These are phyloP conservation scores for Callipepla squamata DNA, from an alignment of 2,113 vertebrate species.

Conservation along the genomic window DNA sequence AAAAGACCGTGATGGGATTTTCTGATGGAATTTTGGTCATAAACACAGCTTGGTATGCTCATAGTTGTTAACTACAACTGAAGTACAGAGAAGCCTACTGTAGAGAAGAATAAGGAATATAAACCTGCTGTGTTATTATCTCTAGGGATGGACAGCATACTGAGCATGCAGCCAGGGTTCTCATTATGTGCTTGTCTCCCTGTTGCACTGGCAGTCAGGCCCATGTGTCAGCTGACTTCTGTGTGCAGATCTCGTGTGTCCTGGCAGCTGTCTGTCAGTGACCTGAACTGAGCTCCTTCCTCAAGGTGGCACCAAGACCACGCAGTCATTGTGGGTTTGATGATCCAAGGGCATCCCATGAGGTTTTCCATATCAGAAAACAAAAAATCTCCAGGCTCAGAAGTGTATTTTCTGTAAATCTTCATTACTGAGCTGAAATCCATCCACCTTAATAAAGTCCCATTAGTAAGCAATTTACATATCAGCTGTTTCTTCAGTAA, in stretches of 20 bases:
- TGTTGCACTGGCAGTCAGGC: background rate
- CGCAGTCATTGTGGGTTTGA: background rate
- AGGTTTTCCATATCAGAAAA: background rate
- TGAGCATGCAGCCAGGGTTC: fast-evolving
- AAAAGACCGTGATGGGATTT: background rate
- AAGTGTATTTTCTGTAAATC: background rate
- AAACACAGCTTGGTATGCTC: background rate
- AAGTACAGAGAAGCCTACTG: background rate
- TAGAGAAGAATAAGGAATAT: background rate
- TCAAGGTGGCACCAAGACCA: background rate
- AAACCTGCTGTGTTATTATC: background rate
- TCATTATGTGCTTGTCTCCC: fast-evolving
- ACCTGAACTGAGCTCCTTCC: background rate
- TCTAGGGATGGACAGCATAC: fast-evolving
- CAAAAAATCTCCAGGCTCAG: background rate
- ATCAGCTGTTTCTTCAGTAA: background rate
- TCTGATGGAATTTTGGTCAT: background rate
- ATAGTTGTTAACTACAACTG: background rate
- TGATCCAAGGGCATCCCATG: background rate
- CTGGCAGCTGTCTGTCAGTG: background rate
- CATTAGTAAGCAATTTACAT: background rate
- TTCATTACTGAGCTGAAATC: background rate
- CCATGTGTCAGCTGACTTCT: background rate
- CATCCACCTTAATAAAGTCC: background rate
- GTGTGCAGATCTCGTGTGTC: background rate